A percentile compares a stretch with the other conserved stretches of the same genome.
These are phyloP conservation scores for Tursiops truncatus DNA, from an alignment of 2,113 vertebrate species.

Conservation along the genomic window DNA sequence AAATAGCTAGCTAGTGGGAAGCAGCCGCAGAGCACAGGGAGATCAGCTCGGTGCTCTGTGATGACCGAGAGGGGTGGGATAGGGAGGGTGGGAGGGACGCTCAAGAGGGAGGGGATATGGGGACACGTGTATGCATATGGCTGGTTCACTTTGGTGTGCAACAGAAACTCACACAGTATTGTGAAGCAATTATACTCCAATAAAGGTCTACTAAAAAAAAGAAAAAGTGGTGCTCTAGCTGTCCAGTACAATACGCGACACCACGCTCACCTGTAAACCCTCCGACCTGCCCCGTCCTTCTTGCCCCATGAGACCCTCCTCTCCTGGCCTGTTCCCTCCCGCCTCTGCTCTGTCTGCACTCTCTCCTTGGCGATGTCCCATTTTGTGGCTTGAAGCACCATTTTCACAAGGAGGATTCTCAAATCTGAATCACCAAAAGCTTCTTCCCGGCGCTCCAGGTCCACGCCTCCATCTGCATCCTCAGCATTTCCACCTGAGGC, in stretches of 20 bases:
- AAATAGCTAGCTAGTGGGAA: too few relatives aligned
- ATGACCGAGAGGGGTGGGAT: too few relatives aligned
- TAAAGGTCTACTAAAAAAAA: too few relatives aligned
- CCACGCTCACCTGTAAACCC: rapidly evolving
- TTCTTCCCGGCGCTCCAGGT: background rate
- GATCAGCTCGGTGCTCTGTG: too few relatives aligned
- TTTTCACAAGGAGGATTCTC: background rate
- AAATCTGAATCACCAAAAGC: background rate
- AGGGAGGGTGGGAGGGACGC: too few relatives aligned
- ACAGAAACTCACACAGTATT: too few relatives aligned
- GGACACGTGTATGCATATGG: too few relatives aligned
- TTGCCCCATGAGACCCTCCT: rapidly evolving
- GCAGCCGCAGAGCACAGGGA: too few relatives aligned
- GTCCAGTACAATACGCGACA: rapidly evolving
- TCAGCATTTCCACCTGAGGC: background rate
- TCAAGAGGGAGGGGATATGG: too few relatives aligned
- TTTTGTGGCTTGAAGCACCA: background rate
- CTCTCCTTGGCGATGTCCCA: background rate
- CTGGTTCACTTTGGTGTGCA: too few relatives aligned
- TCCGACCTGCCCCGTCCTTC: background rate
- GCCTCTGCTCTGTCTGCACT: background rate
- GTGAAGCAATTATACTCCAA: too few relatives aligned
- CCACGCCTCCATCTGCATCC: background rate
- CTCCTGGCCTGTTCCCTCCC: background rate
- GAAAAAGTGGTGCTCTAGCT: background rate